These are phyloP conservation scores for Drosophila eugracilis DNA, from an alignment of 1,140 invertebrate genomes.

Conservation along the genomic window DNA sequence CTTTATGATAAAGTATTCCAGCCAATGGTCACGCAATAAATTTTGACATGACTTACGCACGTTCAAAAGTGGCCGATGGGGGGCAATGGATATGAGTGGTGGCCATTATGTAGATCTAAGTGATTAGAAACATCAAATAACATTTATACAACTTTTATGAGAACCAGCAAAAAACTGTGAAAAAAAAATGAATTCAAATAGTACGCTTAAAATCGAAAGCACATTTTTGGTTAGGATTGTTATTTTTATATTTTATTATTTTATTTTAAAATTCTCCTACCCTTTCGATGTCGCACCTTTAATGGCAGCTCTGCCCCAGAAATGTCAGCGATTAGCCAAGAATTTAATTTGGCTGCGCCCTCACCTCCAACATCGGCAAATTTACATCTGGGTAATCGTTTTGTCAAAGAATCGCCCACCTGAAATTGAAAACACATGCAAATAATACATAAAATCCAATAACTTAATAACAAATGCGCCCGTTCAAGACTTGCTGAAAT, in stretches of 20 bases:
- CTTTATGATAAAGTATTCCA: slow-evolving; percentile 53
- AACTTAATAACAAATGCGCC: slow-evolving; percentile 60
- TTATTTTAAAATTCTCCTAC: not conserved
- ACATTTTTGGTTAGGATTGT: too few species aligned
- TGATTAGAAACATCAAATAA: slow-evolving; percentile 5
- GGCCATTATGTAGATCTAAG: slow-evolving; percentile 23
- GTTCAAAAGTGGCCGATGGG: slow-evolving; percentile 30
- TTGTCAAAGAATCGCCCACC: slow-evolving; percentile 41
- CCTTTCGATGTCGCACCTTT: slow-evolving; percentile 17
- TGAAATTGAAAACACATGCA: not conserved
- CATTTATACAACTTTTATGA: slow-evolving; percentile 13
- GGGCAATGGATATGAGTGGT: slow-evolving; percentile 26
- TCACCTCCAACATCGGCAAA: slow-evolving; percentile 16
- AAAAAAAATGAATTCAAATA: slow-evolving; percentile 8
- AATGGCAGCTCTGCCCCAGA: slow-evolving; percentile 39
- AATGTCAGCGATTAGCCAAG: slow-evolving; percentile 55
- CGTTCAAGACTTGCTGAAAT: slow-evolving; percentile 17
- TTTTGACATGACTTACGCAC: slow-evolving; percentile 70
- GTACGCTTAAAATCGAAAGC: too few species aligned
- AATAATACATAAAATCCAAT: slow-evolving; percentile 47
- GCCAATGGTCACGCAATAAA: slow-evolving; percentile 60
- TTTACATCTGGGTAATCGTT: slow-evolving; percentile 30
- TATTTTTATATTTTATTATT: not conserved
- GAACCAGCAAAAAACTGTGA: slow-evolving; percentile 10
- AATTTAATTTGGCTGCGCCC: slow-evolving; percentile 55